A percentile compares a stretch with the other conserved stretches of the same genome.
These are phyloP conservation scores for Drosophila ezoana DNA, from an alignment of 2,888 invertebrate species.

Conservation along the genomic window DNA sequence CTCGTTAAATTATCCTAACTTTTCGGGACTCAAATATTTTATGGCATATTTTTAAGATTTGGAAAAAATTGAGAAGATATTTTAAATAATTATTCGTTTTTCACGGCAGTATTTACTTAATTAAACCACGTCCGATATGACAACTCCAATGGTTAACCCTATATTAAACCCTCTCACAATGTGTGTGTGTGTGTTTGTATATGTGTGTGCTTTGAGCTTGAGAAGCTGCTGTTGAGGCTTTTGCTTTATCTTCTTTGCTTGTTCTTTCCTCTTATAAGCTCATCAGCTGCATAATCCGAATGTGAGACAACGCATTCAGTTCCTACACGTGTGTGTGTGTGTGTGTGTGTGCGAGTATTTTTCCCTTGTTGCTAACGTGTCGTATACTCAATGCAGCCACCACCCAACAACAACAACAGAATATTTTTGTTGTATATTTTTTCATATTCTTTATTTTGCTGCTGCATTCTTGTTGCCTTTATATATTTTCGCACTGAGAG, in stretches of 20 bases:
- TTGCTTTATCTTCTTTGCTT: slow-evolving; percentile 35
- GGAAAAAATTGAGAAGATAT: neutral
- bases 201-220: slow-evolving; percentile 17
- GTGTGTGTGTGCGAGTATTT: slow-evolving; percentile 12
- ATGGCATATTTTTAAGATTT: too few relatives aligned
- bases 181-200: neutral
- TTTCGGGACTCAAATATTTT: too few relatives aligned
- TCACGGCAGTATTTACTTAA: neutral
- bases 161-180: slow-evolving; percentile 1
- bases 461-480: slow-evolving; percentile 42
- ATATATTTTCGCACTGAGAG: slow-evolving; percentile 38
- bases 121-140: neutral
- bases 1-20: too few relatives aligned
- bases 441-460: slow-evolving; percentile 33
- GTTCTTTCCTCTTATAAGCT: slow-evolving; percentile 31
- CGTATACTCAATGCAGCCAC: slow-evolving; percentile 68
- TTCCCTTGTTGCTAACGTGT: slow-evolving; percentile 63
- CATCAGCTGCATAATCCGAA: slow-evolving; percentile 57
- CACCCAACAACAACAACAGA: slow-evolving; percentile 52
- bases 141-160: slow-evolving; percentile 20
- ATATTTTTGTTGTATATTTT: neutral
- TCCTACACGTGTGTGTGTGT: neutral
- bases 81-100: neutral
- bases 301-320: slow-evolving; percentile 31
- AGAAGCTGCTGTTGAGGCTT: slow-evolving; percentile 45